Percentiles rank a stretch among this genome's conserved stretches.
phyloP scores from a whole-genome alignment of 2,797 vertebrate genomes.

The Simalia tracyae region DNA sequence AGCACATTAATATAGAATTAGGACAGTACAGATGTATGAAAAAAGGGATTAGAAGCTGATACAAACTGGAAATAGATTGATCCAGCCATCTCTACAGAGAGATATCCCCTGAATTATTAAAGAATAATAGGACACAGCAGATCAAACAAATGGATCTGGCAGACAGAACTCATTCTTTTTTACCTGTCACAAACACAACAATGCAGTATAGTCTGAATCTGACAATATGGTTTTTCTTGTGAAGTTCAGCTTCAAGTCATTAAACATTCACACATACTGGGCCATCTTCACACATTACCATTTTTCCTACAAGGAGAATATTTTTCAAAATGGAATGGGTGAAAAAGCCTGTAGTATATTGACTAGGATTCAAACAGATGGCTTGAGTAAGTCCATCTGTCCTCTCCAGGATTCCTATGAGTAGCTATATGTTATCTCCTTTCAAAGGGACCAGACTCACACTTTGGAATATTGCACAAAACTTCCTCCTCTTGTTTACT shows the following conservation, averaged over 20 bases:
- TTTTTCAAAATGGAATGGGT: background rate
- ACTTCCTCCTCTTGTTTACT: background rate
- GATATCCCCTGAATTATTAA: background rate
- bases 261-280: slow-evolving; percentile 3
- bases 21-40: background rate
- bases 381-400: background rate
- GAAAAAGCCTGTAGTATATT: slow-evolving; percentile 2
- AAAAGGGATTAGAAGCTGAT: background rate
- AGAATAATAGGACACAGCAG: background rate
- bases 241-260: slow-evolving; percentile 4
- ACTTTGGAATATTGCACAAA: background rate
- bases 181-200: background rate
- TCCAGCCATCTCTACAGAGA: background rate
- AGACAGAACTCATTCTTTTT: background rate
- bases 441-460: background rate
- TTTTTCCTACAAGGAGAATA: slow-evolving; percentile 16
- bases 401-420: background rate
- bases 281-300: slow-evolving; percentile 3
- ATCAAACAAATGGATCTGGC: background rate
- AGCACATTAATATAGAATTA: background rate
- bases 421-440: background rate
- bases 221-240: background rate
- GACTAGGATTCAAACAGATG: slow-evolving; percentile 1
- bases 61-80: background rate
- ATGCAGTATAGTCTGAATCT: background rate